Evolutionary conservation across 2,113 vertebrate genomes (phyloP).

Genomic region (Actenoides hombroni): DNA sequence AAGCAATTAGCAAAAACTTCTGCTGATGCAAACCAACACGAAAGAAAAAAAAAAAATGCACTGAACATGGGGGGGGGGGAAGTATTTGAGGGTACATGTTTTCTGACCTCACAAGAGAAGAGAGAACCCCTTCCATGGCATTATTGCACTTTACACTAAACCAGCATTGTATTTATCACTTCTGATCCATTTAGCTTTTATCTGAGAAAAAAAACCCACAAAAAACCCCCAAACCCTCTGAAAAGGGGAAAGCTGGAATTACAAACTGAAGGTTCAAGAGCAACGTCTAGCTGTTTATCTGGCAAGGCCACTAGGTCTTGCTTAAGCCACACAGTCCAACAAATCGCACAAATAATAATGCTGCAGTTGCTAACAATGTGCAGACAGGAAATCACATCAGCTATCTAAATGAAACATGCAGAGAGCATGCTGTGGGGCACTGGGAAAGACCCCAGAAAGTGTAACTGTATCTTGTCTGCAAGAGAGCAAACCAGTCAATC

Average conservation of each 20-base stretch:
- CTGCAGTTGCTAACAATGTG: neutral
- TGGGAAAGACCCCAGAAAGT: neutral
- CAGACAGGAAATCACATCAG: neutral
- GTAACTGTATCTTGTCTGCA: neutral
- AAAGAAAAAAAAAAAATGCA: neutral
- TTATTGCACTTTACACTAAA: neutral
- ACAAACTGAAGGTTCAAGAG: neutral
- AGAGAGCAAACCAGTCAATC: neutral
- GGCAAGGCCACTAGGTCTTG: neutral
- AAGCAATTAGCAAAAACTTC: neutral
- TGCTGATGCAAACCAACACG: neutral
- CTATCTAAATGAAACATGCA: neutral
- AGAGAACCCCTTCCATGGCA: neutral
- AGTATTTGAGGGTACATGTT: neutral
- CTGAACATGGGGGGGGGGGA: neutral
- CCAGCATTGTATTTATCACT: neutral
- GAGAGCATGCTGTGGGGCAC: neutral
- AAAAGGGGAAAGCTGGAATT: neutral
- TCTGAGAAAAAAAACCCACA: neutral
- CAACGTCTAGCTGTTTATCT: constrained; percentile 20
- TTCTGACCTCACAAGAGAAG: neutral
- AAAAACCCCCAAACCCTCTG: neutral
- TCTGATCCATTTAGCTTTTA: neutral
- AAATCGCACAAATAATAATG: neutral
- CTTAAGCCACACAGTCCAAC: neutral